A percentile compares a stretch with the other conserved stretches of the same genome.
These are phyloP conservation scores for Salminus brasiliensis DNA, from an alignment of 2,113 vertebrate species.

Conservation along the genomic window DNA sequence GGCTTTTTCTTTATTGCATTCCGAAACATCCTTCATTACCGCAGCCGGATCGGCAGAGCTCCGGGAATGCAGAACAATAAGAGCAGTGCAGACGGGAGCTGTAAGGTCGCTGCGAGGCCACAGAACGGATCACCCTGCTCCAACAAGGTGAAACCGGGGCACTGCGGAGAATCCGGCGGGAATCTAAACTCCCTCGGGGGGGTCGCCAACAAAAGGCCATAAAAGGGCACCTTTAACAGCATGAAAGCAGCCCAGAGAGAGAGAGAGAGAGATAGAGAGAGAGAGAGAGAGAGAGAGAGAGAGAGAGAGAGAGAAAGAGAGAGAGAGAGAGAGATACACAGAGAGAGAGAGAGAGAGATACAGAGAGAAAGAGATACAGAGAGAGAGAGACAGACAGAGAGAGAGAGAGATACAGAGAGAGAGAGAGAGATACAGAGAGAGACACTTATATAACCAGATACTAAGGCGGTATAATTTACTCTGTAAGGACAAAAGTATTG, in stretches of 20 bases:
- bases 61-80: neutral
- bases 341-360: too few species aligned
- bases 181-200: slow-evolving; percentile 2
- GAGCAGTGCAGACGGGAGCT: neutral
- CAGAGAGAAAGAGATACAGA: too few species aligned
- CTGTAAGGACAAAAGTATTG: too few species aligned
- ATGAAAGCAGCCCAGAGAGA: slow-evolving; percentile 42
- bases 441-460: too few species aligned
- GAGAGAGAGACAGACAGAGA: too few species aligned
- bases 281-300: slow-evolving; percentile 8
- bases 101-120: neutral
- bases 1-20: neutral
- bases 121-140: neutral
- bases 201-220: slow-evolving; percentile 1
- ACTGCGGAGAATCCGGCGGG: slow-evolving; percentile 8
- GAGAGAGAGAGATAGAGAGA: slow-evolving; percentile 21
- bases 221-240: slow-evolving; percentile 51
- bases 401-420: too few species aligned
- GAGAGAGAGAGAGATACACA: neutral
- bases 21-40: neutral
- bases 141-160: slow-evolving; percentile 7
- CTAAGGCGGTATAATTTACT: too few species aligned
- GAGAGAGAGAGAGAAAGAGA: slow-evolving; percentile 37
- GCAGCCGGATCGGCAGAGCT: neutral
- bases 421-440: too few species aligned